A percentile compares a stretch with the other conserved stretches of the same genome.
These are phyloP conservation scores for Gadus chalcogrammus DNA, from an alignment of 2,113 vertebrate genomes.

Conservation along the genomic window DNA sequence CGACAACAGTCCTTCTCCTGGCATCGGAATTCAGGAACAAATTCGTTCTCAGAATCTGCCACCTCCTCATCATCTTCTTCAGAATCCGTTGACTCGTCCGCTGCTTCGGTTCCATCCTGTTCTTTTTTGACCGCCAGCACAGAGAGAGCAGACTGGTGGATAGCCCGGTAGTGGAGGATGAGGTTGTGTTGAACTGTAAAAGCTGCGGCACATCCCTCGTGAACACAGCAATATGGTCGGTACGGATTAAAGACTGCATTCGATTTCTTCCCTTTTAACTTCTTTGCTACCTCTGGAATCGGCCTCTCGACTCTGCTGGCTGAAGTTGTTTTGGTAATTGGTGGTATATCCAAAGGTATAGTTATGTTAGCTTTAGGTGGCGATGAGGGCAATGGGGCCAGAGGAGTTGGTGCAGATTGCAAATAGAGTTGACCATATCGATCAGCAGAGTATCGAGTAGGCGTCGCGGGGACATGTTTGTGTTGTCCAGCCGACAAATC, in stretches of 20 bases:
- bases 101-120: constrained; percentile 71
- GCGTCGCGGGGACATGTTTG: background rate
- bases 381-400: constrained; percentile 11
- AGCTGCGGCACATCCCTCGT: constrained; percentile 90
- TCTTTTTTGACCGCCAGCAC: constrained; percentile 80
- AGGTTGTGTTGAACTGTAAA: constrained; percentile 96
- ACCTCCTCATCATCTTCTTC: constrained; percentile 61
- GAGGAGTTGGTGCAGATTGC: constrained; percentile 3
- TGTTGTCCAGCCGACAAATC: constrained; percentile 26
- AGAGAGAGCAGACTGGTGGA: constrained; percentile 88
- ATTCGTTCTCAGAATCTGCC: background rate
- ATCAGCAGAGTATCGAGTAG: constrained; percentile 7
- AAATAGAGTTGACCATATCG: constrained; percentile 9
- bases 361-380: background rate
- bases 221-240: constrained; percentile 89
- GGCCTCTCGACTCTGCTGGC: constrained; percentile 30
- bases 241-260: constrained; percentile 78
- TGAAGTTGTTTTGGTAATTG: constrained; percentile 19
- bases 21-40: constrained; percentile 87
- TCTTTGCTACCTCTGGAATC: constrained; percentile 58
- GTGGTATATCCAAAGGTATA: constrained; percentile 7
- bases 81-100: constrained; percentile 67
- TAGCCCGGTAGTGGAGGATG: constrained; percentile 93
- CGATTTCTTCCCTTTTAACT: constrained; percentile 77
- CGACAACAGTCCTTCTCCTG: constrained; percentile 91